Conservation (phyloP, 2,113 vertebrate genomes). For the Fregetta grallaria region DNA sequence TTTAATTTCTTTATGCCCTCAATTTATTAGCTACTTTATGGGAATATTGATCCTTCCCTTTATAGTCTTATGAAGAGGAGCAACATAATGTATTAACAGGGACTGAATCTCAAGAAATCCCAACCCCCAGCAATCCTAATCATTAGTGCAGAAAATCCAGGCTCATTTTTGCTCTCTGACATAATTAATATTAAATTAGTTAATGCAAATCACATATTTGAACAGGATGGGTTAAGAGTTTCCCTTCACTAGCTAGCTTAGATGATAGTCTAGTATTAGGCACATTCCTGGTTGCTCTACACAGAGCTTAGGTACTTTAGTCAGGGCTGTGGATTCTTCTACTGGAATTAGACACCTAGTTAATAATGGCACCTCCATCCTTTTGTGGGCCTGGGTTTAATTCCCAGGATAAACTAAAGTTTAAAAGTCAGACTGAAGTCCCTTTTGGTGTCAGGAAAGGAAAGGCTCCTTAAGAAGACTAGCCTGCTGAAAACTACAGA, state of each 20-base stretch:
- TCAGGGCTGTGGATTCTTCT: neutral
- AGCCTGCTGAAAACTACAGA: neutral
- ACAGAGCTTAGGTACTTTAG: neutral
- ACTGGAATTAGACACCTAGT: neutral
- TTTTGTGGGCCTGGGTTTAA: neutral
- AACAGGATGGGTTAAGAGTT: neutral
- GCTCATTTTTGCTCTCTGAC: neutral
- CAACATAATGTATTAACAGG: neutral
- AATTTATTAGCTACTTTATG: neutral
- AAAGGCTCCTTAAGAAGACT: neutral
- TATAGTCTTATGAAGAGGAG: neutral
- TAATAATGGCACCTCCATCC: neutral
- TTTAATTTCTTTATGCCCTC: neutral
- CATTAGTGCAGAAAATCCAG: neutral
- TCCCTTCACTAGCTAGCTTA: neutral
- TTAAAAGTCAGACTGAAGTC: neutral
- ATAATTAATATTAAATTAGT: neutral
- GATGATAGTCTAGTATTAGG: neutral
- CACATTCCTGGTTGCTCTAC: neutral
- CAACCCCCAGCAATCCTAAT: neutral
- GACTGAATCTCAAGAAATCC: neutral
- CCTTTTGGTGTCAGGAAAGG: neutral
- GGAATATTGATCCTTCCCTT: neutral
- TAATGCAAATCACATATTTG: neutral
- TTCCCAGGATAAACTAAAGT: neutral